phyloP scores from a whole-genome alignment of 2,797 vertebrate genomes.

The Falco columbarius region DNA sequence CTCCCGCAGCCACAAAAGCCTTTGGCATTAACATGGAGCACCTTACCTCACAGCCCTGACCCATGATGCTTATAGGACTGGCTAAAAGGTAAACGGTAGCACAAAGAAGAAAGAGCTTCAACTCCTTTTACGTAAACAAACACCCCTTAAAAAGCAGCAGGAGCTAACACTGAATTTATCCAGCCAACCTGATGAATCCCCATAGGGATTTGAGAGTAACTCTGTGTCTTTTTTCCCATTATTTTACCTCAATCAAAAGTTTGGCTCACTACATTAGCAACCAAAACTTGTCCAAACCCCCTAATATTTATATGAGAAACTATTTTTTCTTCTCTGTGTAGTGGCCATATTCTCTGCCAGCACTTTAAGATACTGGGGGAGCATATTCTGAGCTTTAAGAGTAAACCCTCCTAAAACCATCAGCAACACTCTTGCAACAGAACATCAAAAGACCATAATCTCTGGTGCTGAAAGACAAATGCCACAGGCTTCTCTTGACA shows the following conservation, averaged over 20 bases:
- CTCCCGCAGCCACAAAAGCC: background rate
- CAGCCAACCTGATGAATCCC: background rate
- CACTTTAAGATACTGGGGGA: background rate
- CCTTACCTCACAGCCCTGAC: background rate
- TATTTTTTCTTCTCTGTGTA: background rate
- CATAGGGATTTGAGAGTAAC: background rate
- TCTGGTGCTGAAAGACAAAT: background rate
- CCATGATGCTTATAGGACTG: too few species aligned
- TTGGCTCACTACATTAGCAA: background rate
- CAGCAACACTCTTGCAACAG: background rate
- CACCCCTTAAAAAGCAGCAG: background rate
- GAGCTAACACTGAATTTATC: background rate
- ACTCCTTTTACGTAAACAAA: background rate
- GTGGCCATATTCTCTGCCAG: background rate
- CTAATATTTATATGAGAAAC: background rate
- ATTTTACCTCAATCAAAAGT: background rate
- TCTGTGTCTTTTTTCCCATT: background rate
- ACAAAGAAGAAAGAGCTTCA: background rate
- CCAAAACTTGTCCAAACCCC: background rate
- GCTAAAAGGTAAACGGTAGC: background rate
- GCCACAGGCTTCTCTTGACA: background rate
- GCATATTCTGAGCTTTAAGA: background rate
- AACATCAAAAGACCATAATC: background rate
- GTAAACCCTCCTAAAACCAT: background rate
- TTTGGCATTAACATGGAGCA: background rate